These are phyloP conservation scores for Chrysochloris asiatica DNA, from an alignment of 2,113 vertebrate species.

Conservation along the genomic window DNA sequence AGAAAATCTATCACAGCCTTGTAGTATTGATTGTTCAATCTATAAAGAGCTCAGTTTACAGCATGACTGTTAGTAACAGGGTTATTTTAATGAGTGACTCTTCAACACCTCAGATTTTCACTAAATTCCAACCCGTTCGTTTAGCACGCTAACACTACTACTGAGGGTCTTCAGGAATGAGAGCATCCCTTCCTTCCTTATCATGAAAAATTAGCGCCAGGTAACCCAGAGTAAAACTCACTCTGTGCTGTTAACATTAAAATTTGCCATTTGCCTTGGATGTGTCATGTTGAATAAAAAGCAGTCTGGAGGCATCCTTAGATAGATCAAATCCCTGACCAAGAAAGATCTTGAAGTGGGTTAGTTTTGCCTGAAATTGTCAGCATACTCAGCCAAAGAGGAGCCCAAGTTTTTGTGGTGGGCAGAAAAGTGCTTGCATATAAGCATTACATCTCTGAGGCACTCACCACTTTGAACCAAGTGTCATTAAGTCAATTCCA, in stretches of 20 bases:
- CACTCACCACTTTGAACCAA: neutral
- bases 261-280: conserved; percentile 17
- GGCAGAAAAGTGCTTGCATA: fast-evolving
- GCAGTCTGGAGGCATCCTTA: neutral
- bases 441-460: neutral
- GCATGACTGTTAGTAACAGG: conserved; percentile 77
- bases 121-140: conserved; percentile 55
- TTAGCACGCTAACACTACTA: neutral
- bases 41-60: conserved; percentile 72
- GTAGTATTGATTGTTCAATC: conserved; percentile 80
- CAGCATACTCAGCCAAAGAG: neutral
- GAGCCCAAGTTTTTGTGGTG: neutral
- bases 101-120: conserved; percentile 76
- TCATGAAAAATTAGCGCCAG: neutral
- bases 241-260: neutral
- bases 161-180: neutral
- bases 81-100: conserved; percentile 78
- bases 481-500: neutral
- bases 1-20: conserved; percentile 78
- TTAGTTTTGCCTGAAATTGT: neutral
- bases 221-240: conserved; percentile 16
- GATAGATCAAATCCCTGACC: neutral
- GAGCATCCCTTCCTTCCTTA: conserved; percentile 37
- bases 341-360: neutral
- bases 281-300: neutral